phyloP scores from a whole-genome alignment of 2,797 vertebrate species.

The Liasis olivaceus region DNA sequence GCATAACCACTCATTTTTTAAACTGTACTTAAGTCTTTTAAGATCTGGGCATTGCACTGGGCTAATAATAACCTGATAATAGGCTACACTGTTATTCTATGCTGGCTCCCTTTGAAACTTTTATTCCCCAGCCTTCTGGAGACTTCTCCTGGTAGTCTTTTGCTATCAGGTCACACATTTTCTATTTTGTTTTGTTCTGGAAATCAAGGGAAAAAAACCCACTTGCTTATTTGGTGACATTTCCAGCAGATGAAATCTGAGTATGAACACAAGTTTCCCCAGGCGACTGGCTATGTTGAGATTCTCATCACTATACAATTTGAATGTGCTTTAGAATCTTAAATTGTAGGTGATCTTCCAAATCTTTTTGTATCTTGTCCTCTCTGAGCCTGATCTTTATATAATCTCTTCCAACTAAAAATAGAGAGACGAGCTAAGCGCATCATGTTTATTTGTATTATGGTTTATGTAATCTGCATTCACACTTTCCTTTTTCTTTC shows the following conservation, averaged over 20 bases:
- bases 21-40: not conserved
- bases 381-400: conserved; percentile 44
- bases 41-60: not conserved
- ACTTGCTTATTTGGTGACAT: conserved; percentile 21
- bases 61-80: not conserved
- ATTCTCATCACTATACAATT: conserved; percentile 20
- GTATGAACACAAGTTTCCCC: conserved; percentile 25
- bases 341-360: conserved; percentile 12
- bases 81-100: not conserved
- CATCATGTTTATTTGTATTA: conserved; percentile 54
- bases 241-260: conserved; percentile 39
- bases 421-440: conserved; percentile 35
- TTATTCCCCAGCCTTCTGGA: not conserved
- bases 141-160: not conserved
- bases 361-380: conserved; percentile 25
- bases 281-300: conserved; percentile 33
- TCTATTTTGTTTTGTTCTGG: conserved; percentile 1
- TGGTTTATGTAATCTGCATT: conserved; percentile 43
- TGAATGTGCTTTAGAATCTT: conserved; percentile 48
- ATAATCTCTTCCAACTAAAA: conserved; percentile 56
- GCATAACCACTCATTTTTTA: not conserved
- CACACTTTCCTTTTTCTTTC: not conserved
- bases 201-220: not conserved
- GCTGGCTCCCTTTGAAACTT: not conserved
- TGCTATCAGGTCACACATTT: not conserved